Conservation (phyloP, 2,113 vertebrate species). For the Cyanistes caeruleus region DNA sequence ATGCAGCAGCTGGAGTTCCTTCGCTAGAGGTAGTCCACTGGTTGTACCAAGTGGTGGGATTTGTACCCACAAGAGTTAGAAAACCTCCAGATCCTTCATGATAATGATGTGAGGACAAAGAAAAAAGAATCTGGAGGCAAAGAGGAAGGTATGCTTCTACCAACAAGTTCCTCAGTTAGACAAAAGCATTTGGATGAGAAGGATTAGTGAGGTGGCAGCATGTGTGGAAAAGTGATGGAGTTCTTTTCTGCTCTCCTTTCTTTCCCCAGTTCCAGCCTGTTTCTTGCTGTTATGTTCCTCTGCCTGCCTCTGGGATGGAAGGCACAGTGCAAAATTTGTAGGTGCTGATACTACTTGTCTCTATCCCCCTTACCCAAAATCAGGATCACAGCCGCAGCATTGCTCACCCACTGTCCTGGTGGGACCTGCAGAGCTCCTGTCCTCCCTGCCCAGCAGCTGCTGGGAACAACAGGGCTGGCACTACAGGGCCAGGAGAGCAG, state of each 20-base stretch:
- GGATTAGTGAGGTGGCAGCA: not conserved
- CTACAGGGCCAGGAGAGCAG: not conserved
- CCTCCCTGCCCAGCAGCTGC: not conserved
- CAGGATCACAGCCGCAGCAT: accelerated
- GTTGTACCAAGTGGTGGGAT: not conserved
- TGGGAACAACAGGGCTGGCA: not conserved
- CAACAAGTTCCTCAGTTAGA: not conserved
- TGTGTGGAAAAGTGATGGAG: not conserved
- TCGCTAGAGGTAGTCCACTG: not conserved
- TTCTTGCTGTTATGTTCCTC: not conserved
- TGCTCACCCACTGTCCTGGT: accelerated
- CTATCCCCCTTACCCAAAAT: not conserved
- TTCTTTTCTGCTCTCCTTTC: not conserved
- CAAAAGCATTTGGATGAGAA: not conserved
- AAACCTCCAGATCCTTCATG: not conserved
- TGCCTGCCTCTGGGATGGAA: not conserved
- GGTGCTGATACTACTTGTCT: not conserved
- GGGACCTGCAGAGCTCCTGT: not conserved
- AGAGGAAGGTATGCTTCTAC: not conserved
- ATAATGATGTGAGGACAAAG: not conserved
- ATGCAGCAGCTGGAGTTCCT: not conserved
- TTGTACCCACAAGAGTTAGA: not conserved
- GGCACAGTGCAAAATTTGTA: not conserved
- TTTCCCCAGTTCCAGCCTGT: not conserved
- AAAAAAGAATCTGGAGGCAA: not conserved